These are phyloP conservation scores for Lasioglossum malachurum DNA, from an alignment of 2,888 invertebrate species.

Conservation along the genomic window DNA sequence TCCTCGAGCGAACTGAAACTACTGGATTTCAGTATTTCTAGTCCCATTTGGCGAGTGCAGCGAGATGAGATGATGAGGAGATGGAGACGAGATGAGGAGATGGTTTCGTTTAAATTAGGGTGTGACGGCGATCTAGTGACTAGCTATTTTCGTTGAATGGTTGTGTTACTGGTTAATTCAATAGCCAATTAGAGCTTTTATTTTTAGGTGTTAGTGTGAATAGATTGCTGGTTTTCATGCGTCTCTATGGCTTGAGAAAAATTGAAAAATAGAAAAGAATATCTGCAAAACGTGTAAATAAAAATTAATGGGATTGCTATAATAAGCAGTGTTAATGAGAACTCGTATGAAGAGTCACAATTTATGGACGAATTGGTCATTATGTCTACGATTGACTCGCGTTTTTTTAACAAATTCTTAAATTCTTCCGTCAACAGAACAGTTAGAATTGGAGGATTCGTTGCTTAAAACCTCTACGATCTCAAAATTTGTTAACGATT, in stretches of 20 bases:
- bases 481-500: background rate
- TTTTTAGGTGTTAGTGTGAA: background rate
- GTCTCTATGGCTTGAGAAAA: background rate
- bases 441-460: too few relatives aligned
- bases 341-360: background rate
- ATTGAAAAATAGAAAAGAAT: background rate
- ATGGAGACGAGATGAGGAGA: background rate
- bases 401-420: background rate
- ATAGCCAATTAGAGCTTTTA: background rate
- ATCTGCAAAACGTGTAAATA: background rate
- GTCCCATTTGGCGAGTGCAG: background rate
- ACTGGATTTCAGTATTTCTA: background rate
- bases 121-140: background rate
- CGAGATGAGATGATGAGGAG: background rate
- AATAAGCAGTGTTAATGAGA: background rate
- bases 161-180: background rate
- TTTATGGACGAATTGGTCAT: background rate
- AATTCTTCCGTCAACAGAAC: too few relatives aligned
- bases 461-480: background rate
- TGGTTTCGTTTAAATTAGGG: background rate
- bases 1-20: background rate
- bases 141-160: background rate
- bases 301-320: background rate
- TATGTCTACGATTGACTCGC: background rate
- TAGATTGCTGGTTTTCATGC: too few relatives aligned